Percentiles rank a stretch among this genome's conserved stretches.
Evolutionary conservation across 1,140 invertebrate genomes (phyloP).

Genomic region (Acromyrmex charruanus): DNA sequence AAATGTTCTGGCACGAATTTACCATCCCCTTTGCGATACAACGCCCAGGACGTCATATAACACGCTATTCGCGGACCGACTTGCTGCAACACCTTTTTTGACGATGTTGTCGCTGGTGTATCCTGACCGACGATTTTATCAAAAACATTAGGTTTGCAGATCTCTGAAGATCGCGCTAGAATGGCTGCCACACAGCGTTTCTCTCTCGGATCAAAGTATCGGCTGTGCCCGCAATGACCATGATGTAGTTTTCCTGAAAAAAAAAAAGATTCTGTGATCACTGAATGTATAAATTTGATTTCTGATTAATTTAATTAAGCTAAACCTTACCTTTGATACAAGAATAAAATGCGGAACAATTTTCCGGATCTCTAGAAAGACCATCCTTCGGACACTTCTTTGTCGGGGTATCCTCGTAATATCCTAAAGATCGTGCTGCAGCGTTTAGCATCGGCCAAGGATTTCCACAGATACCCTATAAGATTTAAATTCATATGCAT

Average conservation of each 20-base stretch:
- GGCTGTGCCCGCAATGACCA: slow-evolving; percentile 79
- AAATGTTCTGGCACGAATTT: slow-evolving; percentile 95
- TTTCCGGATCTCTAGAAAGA: slow-evolving; percentile 88
- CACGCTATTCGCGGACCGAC: slow-evolving; percentile 90
- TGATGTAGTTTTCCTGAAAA: slow-evolving; percentile 72
- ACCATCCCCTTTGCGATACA: slow-evolving; percentile 93
- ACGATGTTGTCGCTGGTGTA: slow-evolving; percentile 50
- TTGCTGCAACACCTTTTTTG: slow-evolving; percentile 65
- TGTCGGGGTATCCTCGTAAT: slow-evolving; percentile 68
- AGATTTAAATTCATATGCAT: slow-evolving; percentile 13
- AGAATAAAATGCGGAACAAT: slow-evolving; percentile 90
- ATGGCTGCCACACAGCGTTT: slow-evolving; percentile 76
- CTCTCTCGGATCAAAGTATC: slow-evolving; percentile 75
- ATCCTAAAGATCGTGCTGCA: slow-evolving; percentile 87
- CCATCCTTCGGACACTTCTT: slow-evolving; percentile 86
- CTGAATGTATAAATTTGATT: neutral
- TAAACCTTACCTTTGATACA: slow-evolving; percentile 87
- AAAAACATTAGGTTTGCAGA: slow-evolving; percentile 79
- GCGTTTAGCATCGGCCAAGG: slow-evolving; percentile 89
- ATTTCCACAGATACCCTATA: slow-evolving; percentile 89
- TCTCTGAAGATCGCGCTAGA: slow-evolving; percentile 45
- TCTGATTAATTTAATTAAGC: neutral
- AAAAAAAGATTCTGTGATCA: neutral
- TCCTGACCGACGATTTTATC: slow-evolving; percentile 60
- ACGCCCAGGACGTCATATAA: slow-evolving; percentile 96